Evolutionary conservation across 2,888 invertebrate species (phyloP).

Genomic region (Rhingia rostrata): DNA sequence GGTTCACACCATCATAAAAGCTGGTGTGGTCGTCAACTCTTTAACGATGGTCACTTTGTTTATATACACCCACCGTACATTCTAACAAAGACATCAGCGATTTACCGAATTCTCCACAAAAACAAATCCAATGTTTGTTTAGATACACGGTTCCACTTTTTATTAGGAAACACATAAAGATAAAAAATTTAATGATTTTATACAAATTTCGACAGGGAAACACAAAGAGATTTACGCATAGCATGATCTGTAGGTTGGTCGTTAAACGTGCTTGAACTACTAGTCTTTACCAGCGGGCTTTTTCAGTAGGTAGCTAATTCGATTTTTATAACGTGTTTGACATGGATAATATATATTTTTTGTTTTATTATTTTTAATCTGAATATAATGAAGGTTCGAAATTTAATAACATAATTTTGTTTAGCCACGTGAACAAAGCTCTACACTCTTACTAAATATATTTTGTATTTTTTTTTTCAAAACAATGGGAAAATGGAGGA

Average conservation of each 20-base stretch:
- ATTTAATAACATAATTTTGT: neutral
- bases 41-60: slow-evolving; percentile 59
- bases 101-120: neutral
- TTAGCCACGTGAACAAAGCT: slow-evolving; percentile 6
- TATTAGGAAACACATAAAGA: slow-evolving; percentile 13
- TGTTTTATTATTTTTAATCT: neutral
- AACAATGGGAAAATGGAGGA: neutral
- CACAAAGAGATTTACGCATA: neutral
- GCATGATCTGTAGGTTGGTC: neutral
- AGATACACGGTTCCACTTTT: slow-evolving; percentile 8
- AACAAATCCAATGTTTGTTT: neutral
- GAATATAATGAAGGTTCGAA: neutral
- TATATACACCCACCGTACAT: slow-evolving; percentile 12
- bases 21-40: slow-evolving; percentile 51
- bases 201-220: neutral
- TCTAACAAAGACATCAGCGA: neutral
- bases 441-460: too few species aligned
- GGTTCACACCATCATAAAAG: slow-evolving; percentile 41
- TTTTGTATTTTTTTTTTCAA: too few species aligned
- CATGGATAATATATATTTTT: neutral
- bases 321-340: slow-evolving; percentile 3
- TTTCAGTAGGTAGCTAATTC: neutral
- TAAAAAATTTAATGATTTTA: slow-evolving; percentile 1
- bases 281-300: neutral
- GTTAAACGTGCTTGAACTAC: slow-evolving; percentile 7